phyloP scores from a whole-genome alignment of 2,888 invertebrate species.

The Cetonia aurata region DNA sequence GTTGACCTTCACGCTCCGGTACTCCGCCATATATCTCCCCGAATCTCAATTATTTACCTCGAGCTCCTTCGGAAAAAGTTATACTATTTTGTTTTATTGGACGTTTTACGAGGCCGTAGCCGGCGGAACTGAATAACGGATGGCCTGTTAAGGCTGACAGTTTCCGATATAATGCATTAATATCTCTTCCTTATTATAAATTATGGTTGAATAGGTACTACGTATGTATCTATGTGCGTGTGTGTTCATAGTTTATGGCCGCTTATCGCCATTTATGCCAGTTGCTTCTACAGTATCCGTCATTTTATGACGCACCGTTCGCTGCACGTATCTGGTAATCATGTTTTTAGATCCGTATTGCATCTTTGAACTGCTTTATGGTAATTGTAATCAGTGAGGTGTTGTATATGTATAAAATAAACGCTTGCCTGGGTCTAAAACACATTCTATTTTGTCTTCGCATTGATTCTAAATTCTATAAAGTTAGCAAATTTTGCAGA shows the following conservation, averaged over 20 bases:
- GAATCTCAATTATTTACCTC: constrained; percentile 37
- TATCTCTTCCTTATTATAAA: constrained; percentile 39
- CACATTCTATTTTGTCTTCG: no score
- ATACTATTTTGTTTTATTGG: constrained; percentile 39
- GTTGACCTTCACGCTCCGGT: constrained; percentile 36
- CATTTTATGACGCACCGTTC: constrained; percentile 6
- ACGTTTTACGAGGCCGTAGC: constrained; percentile 26
- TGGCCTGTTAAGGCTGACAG: constrained; percentile 33
- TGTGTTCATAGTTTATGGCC: constrained; percentile 21
- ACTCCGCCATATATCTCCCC: constrained; percentile 26
- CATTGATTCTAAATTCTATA: no score
- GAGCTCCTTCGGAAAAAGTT: constrained; percentile 15
- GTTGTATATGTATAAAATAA: no score
- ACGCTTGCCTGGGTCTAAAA: no score
- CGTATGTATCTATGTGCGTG: constrained; percentile 1
- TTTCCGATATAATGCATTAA: constrained; percentile 35
- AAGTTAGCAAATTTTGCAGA: no score
- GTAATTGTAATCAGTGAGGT: no score
- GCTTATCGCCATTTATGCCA: constrained; percentile 23
- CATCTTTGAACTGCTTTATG: no score
- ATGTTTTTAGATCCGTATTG: no score
- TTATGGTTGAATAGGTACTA: constrained; percentile 25
- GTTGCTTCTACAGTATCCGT: background rate
- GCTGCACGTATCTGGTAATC: background rate
- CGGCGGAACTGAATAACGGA: constrained; percentile 24